Evolutionary conservation across 2,113 vertebrate genomes (phyloP).

Genomic region (Reinhardtius hippoglossoides): DNA sequence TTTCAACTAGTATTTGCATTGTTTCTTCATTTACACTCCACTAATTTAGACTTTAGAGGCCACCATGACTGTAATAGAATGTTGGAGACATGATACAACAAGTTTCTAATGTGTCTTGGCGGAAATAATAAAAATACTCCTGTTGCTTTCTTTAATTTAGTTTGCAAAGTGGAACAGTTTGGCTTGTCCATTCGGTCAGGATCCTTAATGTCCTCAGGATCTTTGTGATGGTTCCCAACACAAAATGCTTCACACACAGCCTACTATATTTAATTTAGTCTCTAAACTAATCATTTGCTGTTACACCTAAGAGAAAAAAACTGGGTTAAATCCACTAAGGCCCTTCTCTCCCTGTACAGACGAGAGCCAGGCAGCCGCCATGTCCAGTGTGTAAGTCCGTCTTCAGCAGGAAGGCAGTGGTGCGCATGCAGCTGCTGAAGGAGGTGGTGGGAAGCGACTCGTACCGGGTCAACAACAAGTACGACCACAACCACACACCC

Average conservation of each 20-base stretch:
- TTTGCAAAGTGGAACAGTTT: neutral
- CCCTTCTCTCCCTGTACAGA: conserved; percentile 73
- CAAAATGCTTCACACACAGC: too few species aligned
- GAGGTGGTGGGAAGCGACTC: conserved; percentile 87
- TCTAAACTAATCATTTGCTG: too few species aligned
- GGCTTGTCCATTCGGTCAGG: neutral
- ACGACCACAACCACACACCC: conserved; percentile 84
- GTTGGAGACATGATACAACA: neutral
- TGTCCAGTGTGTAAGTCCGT: conserved; percentile 89
- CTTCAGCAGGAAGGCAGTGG: conserved; percentile 90
- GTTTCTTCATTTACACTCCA: neutral
- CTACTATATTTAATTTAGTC: too few species aligned
- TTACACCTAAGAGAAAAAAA: too few species aligned
- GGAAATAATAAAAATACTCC: too few species aligned
- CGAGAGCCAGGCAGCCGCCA: conserved; percentile 80
- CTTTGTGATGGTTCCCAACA: too few species aligned
- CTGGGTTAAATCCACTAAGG: neutral
- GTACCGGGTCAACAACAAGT: conserved; percentile 93
- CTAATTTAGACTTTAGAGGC: neutral
- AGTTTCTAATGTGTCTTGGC: neutral
- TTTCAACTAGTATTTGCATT: neutral
- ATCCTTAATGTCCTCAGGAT: too few species aligned
- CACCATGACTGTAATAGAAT: neutral
- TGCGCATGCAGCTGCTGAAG: conserved; percentile 93
- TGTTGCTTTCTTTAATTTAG: too few species aligned